Base-by-base conservation (phyloP, 1,140 invertebrate species). In the Dinothrombium tinctorium region DNA sequence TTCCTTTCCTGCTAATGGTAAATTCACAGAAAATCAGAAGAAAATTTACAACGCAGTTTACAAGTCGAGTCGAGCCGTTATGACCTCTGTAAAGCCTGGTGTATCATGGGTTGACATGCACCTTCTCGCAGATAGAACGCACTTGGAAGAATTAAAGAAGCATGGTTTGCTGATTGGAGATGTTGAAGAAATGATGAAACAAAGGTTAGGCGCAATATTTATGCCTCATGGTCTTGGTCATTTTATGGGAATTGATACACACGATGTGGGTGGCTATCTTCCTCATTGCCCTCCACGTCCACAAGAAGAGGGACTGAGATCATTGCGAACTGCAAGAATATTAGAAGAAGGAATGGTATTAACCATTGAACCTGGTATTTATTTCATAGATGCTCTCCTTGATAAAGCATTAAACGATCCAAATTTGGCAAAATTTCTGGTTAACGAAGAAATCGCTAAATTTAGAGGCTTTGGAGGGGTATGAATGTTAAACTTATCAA, bases 181-280 rank as follows among this genome's bases (percentile, higher is more conserved):
- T 44, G 67, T 94, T 21, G 19, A 36, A 15, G 37, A 25, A n/a
- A 90, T 92, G 82, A 69, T 90, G 43, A 60, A 71, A 45, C 65
- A 64, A 5, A 50, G 58, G 20, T 56, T 99, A 2, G 74, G 73
- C 20, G 79, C 77, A 4, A 61, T 86, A 1, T 92, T 98, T 50
- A 86, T 94, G 64, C 90, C 90, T 3, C 92, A 98, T 58, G 92
- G 92, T 7, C 62, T 98, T 3, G 90, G 92, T 0, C 90, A 98
- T 62, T 64, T 96, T 28, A 60, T 98, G 58, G 90, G 86, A 0
- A 58, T 86, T 28, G 90, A 98, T 62, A 84, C 90, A 2, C 92
- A 98, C 54, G 90, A 99, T 64, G 87, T 90, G 37, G 92, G 89
- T 23, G 92, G 87, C 5, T 96, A 95, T 59, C 47, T 59, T 15